Base-by-base conservation (phyloP, 2,113 vertebrate species). In the Eulemur macaco region DNA sequence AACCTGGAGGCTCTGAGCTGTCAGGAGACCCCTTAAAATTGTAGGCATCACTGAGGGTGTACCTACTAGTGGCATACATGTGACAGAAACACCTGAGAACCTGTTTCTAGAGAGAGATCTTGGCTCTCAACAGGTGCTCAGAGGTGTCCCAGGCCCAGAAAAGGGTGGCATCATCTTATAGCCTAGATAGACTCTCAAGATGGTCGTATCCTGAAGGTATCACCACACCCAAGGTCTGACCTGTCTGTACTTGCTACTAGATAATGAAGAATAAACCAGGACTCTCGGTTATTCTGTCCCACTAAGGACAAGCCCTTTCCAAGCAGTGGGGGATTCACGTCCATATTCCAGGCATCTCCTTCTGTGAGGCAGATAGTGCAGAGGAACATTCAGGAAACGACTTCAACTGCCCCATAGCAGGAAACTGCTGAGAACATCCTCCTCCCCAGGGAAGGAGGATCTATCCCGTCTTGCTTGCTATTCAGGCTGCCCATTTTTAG, bases 1-100 rank as follows among this genome's bases (percentile, higher is more conserved):
- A 95, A 74, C 37, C 15, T 78, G 34, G 31, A 52, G 34, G 50
- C 31, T 37, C n/a, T 45, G 63, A 82, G 52, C 63, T 45, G 5
- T 94, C 47, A 90, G 73, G 56, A 90, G 47, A 86, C 23, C 47
- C n/a, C 81, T 86, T 47, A 78, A 81, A 94, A 64, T 91, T 86
- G 15, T 86, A 64, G 45, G 45, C 21, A 15, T 86, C 81, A 66
- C 34, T 47, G 13, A 86, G 73, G 37, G 45, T 82, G 20, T 77
- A 71, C 31, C 58, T 68, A 29, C 18, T 60, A 56, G 47, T 74
- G 14, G 2, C 37, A 39, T 37, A 10, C 25, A n/a, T 74, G 89
- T 66, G 47, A 50, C 25, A 50, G 50, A 64, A 81, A 13, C 37
- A 66, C n/a, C n/a, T 8, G n/a, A 54, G 52, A 84, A 78, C 5